Evolutionary conservation across 2,888 invertebrate genomes (phyloP), one percentile per base, ranked within the genome.

Genomic region (Hirtodrosophila histrioides): DNA sequence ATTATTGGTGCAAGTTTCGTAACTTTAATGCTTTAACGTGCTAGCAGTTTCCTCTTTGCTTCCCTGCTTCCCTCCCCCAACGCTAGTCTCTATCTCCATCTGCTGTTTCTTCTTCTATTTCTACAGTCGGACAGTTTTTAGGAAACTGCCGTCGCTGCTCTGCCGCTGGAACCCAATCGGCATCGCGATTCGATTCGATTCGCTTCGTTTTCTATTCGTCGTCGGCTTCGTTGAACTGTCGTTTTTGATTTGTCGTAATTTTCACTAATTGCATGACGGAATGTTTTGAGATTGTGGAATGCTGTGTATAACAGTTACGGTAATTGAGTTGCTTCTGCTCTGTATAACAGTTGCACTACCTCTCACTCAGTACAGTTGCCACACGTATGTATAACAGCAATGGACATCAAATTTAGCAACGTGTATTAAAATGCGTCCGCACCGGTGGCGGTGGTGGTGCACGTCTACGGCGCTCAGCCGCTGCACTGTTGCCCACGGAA

Each of bases 341-440:
- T 17, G 48, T 63, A 49, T 54, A 69, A 58, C 67, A 86, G 67
- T 61, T 71, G 31, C 24, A 10, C 35, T 17, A 17, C 17, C 17
- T 17, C 17, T 17, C 4, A 37, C 10, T 8, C 5, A 35, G 12
- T 11, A 12, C 31, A 17, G 23, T 39, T 41, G 27, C 23, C 39
- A 41, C 41, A 40, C 10, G 44, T 51, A 50, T 49, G 44, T 51
- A 50, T 49, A 41, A 54, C 46, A 54, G 37, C 6, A 4, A 11
- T 11, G 6, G 3, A 4, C 0, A 55, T 60, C 58, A 61, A 57
- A 72, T 43, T 48, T 79, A 87, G 43, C 84, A 89, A 57, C 87
- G 79, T 31, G 90, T 87, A 48, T 81, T 87, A 49, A 89, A 89
- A 66, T 90, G 89, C 50, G 89, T 81, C 27, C 88, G 87, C 39